Base-by-base conservation (phyloP, 2,888 invertebrate species). In the Frankliniella fusca region DNA sequence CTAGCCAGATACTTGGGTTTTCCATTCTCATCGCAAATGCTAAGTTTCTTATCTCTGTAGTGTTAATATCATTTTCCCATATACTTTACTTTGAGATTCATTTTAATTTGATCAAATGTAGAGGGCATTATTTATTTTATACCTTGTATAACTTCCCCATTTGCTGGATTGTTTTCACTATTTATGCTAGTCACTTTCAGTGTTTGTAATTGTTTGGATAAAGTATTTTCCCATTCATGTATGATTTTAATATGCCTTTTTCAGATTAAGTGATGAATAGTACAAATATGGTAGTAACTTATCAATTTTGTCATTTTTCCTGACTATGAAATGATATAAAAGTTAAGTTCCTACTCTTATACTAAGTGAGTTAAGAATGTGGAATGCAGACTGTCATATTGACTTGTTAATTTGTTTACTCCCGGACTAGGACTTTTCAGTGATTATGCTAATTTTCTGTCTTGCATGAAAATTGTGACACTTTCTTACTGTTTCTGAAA, bases 1-100 rank as follows among this genome's bases (percentile, higher is more conserved):
- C n/a, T 8, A 54, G 8, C 70, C 76, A 84, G 84, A 49, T 84
- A 82, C 54, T 83, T 85, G 80, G 84, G 83, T 83, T 84, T 83
- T 82, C 84, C 84, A 82, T 84, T 81, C 79, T 84, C n/a, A 11
- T 70, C 11, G 23, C 0, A 23, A 23, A 70, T 11, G 23, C 23
- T 23, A n/a, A 20, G 61, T 61, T 18, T 23, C 23, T 70, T 11
- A 9, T 7, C 11, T 11, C 23, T 23, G 23, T 70, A 70, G 23
- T 10, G 2, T 10, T 5, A 23, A n/a, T 11, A 70, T n/a, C 11
- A n/a, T 23, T n/a, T n/a, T 23, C 11, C 8, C 11, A 70, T 23
- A 5, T 70, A n/a, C 23, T 70, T 11, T 20, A 23, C 18, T 54
- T 54, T 54, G 23, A 20, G 23, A n/a, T 70, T n/a, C 23, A 23